These are phyloP conservation scores for Erinaceus europaeus DNA, from an alignment of 2,113 vertebrate genomes.

Conservation along the genomic window DNA sequence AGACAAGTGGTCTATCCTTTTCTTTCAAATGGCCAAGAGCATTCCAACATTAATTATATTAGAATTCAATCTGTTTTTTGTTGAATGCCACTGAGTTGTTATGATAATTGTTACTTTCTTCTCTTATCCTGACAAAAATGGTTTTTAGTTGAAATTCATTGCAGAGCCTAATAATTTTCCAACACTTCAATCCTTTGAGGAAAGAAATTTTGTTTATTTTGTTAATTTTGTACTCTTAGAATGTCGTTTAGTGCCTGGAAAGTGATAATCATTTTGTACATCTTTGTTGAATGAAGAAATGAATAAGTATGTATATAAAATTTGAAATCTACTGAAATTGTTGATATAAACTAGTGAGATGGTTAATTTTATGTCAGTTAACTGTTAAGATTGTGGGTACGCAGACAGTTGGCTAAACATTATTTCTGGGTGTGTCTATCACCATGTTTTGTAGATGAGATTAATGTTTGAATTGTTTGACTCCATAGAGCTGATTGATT, in stretches of 20 bases:
- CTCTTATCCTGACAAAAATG: neutral
- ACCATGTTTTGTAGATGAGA: neutral
- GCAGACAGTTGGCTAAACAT: neutral
- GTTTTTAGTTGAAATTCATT: neutral
- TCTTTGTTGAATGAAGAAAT: too few relatives aligned
- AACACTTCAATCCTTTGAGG: neutral
- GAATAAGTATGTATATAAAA: neutral
- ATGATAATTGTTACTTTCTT: neutral
- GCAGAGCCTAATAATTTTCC: neutral
- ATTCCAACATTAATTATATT: neutral
- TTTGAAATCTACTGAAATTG: neutral
- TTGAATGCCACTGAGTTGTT: neutral
- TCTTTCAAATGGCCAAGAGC: neutral
- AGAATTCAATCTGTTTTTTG: neutral
- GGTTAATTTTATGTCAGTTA: neutral
- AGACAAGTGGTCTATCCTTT: neutral
- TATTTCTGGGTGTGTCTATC: neutral
- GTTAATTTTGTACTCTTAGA: neutral
- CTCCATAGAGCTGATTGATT: neutral
- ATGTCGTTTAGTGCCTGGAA: neutral
- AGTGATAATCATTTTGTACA: neutral
- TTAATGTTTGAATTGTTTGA: neutral
- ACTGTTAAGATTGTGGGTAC: neutral
- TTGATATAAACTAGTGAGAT: neutral
- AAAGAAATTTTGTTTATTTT: neutral